phyloP scores from a whole-genome alignment of 2,888 invertebrate species.

The Cordilura impudica region DNA sequence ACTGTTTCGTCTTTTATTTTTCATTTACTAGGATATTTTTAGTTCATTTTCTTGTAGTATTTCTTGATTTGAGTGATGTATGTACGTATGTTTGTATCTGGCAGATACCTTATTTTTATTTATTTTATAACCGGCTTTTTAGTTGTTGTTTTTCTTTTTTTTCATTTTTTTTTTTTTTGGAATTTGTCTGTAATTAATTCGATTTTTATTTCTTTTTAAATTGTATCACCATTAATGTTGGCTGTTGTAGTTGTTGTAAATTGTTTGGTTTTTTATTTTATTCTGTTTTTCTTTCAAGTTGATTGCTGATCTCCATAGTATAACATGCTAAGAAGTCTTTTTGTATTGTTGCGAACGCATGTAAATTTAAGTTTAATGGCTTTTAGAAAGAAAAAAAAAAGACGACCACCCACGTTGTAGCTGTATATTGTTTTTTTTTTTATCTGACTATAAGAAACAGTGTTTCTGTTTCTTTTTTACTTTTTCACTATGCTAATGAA shows the following conservation, averaged over 20 bases:
- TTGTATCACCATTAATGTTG: constrained; percentile 1
- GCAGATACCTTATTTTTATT: constrained; percentile 14
- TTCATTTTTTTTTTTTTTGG: not conserved
- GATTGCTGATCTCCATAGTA: constrained; percentile 15
- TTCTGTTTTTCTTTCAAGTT: not conserved
- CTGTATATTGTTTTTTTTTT: constrained; percentile 10
- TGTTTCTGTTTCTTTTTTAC: not conserved
- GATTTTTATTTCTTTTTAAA: constrained; percentile 32
- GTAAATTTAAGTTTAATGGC: constrained; percentile 59
- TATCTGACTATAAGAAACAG: not conserved
- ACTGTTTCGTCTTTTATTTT: not conserved
- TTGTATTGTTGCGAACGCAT: constrained; percentile 45
- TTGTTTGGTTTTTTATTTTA: not conserved
- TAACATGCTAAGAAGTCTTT: constrained; percentile 19
- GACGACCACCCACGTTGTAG: constrained; percentile 57
- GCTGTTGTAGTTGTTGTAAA: constrained; percentile 3
- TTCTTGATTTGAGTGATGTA: not conserved
- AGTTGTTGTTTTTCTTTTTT: not conserved
- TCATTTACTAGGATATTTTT: not conserved
- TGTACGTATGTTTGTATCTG: constrained; percentile 1
- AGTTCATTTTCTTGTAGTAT: not conserved
- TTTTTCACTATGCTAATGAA: not conserved
- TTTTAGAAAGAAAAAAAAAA: constrained; percentile 12
- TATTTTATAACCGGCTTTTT: not conserved
- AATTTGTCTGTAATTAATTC: constrained; percentile 24